Percentiles rank a stretch among this genome's conserved stretches.
phyloP scores from a whole-genome alignment of 2,113 vertebrate genomes.

The Ardeotis arabs region DNA sequence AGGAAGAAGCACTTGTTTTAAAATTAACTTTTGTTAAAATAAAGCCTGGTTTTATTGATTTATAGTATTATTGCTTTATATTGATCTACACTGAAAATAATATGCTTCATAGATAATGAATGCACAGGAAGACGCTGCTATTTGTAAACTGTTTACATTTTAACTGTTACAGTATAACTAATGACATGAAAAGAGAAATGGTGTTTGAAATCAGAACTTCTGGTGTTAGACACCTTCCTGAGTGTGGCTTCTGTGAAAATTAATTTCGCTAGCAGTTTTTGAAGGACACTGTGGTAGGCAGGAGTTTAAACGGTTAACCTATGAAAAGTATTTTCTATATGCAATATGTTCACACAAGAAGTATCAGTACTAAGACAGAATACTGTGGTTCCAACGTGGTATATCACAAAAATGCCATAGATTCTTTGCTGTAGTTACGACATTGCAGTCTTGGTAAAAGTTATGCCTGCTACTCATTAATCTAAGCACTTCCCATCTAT shows the following conservation, averaged over 20 bases:
- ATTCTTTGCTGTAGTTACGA: not conserved
- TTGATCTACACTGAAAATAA: not conserved
- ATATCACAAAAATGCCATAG: not conserved
- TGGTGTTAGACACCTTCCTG: not conserved
- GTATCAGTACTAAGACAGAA: not conserved
- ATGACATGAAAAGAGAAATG: not conserved
- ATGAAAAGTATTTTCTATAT: not conserved
- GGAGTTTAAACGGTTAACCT: not conserved
- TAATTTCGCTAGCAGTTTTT: not conserved
- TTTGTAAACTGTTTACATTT: not conserved
- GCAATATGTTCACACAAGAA: not conserved
- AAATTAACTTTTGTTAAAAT: not conserved
- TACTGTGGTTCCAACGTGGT: not conserved
- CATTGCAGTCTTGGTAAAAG: not conserved
- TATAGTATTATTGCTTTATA: not conserved
- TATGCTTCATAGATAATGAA: not conserved
- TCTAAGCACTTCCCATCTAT: not conserved
- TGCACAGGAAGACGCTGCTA: not conserved
- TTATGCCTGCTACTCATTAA: not conserved
- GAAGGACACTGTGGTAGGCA: not conserved
- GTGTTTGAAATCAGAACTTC: not conserved
- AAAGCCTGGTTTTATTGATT: not conserved
- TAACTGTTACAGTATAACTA: not conserved
- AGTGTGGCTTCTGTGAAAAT: not conserved
- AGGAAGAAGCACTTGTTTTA: not conserved